phyloP scores from a whole-genome alignment of 2,113 vertebrate genomes.

The Catharus minimus region DNA sequence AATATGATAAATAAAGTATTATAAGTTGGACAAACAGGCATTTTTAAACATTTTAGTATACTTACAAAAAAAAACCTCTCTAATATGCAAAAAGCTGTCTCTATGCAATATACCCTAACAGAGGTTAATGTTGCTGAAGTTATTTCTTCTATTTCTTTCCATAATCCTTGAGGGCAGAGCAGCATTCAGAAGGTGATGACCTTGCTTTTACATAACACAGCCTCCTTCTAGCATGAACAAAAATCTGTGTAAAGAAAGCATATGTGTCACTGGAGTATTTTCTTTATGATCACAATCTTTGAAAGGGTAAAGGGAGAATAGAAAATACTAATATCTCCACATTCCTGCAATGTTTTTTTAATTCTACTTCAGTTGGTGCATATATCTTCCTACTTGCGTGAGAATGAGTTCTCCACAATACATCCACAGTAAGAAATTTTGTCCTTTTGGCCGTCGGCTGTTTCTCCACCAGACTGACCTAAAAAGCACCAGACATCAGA shows the following conservation, averaged over 20 bases:
- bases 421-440: background rate
- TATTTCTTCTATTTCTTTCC: background rate
- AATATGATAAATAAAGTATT: background rate
- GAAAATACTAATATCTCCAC: background rate
- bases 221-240: accelerated
- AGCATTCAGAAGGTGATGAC: background rate
- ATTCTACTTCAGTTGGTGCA: background rate
- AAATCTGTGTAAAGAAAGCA: background rate
- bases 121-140: background rate
- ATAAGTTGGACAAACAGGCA: background rate
- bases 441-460: accelerated
- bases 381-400: accelerated
- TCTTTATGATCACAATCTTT: background rate
- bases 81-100: background rate
- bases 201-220: background rate
- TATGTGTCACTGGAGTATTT: background rate
- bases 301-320: background rate
- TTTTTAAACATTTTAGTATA: background rate
- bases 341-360: background rate
- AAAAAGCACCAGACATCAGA: background rate
- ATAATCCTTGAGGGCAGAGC: background rate
- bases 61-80: background rate
- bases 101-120: background rate
- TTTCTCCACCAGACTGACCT: background rate
- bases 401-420: background rate